These are phyloP conservation scores for Casuarius casuarius DNA, from an alignment of 2,113 vertebrate genomes.

Conservation along the genomic window DNA sequence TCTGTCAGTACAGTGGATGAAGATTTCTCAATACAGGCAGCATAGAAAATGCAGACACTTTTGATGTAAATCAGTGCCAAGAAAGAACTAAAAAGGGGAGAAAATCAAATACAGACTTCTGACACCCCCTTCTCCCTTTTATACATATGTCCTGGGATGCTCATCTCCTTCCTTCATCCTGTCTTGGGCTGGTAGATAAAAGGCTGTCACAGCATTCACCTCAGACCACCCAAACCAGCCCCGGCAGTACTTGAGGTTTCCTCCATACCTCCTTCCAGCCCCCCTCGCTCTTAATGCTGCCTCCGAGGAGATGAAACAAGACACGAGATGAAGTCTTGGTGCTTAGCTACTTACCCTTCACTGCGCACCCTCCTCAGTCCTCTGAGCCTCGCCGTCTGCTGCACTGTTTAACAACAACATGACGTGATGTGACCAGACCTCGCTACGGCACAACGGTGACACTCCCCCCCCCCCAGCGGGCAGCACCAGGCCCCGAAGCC, in stretches of 20 bases:
- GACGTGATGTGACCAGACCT: too few species aligned
- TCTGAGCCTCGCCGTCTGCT: too few species aligned
- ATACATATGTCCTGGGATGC: not conserved
- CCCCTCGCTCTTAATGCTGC: not conserved
- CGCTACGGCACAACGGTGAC: too few species aligned
- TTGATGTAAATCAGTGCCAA: not conserved
- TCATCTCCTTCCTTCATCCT: not conserved
- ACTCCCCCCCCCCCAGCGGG: too few species aligned
- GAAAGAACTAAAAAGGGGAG: not conserved
- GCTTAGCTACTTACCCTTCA: not conserved
- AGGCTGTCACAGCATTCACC: not conserved
- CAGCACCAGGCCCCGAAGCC: not conserved
- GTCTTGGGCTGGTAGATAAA: fast-evolving
- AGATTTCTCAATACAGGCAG: not conserved
- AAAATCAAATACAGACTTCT: not conserved
- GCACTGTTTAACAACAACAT: too few species aligned
- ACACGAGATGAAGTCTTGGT: not conserved
- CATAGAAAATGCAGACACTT: not conserved
- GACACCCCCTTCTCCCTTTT: not conserved
- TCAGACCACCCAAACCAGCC: not conserved
- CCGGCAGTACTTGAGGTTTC: too few species aligned
- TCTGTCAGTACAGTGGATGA: not conserved
- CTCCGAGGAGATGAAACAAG: not conserved
- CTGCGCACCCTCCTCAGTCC: not conserved
- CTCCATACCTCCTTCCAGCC: too few species aligned